Base-by-base conservation (phyloP, 2,113 vertebrate genomes). In the Oreocharis arfaki region DNA sequence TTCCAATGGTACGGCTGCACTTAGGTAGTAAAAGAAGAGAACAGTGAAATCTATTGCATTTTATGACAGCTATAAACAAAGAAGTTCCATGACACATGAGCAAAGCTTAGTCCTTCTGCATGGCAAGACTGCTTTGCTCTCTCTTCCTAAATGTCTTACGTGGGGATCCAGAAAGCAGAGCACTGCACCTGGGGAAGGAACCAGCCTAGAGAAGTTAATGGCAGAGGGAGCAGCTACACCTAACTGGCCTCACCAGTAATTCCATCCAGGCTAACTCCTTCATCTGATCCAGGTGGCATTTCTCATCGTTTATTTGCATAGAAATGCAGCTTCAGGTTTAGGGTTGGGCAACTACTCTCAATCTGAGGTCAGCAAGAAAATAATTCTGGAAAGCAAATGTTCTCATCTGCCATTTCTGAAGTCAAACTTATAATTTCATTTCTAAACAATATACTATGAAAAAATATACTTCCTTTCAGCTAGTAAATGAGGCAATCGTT, bases 261-360 rank as follows among this genome's bases (percentile, higher is more conserved):
- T 91, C 77, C 32, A 35, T 71, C 56, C 39, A 74, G 77, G 26
- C 8, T 68, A 79, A 56, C 78, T 55, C 57, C 82, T 93, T 32
- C 61, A 52, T 90, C 56, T 82, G 19, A 90, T 47, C n/a, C 32
- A 82, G 35, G 44, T 56, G 65, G 73, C 26, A 56, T 64, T 94
- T 87, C 84, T 90, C 23, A 76, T 39, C 2, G 49, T 82, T 75
- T 56, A 93, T 90, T 90, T 96, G 78, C 94, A 95, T 60, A 56
- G 87, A 85, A 93, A 74, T 79, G 44, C 41, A 82, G 24, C 39
- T 75, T 76, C 47, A 89, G 14, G 21, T 82, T 82, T 65, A 56
- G 35, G 21, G 19, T 71, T 94, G 41, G 57, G 49, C 61, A 96
- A 7, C 49, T 87, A 4, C 55, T 91, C 57, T 50, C 55, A 75